Base-by-base conservation (phyloP, 2,797 vertebrate species). In the Crocidura indochinensis region DNA sequence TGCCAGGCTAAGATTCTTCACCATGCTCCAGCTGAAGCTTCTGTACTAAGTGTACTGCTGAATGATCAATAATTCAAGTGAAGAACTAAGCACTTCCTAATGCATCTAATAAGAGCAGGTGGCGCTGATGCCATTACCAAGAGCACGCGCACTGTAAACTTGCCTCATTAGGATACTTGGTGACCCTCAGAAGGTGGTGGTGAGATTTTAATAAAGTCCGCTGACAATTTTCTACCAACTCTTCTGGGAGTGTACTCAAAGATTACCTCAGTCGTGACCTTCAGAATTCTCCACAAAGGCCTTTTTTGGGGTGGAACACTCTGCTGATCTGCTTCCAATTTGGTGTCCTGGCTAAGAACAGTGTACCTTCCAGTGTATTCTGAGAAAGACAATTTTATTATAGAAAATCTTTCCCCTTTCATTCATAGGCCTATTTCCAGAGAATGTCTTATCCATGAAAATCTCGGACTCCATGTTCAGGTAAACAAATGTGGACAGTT, bases 401-500 rank as follows among this genome's bases (percentile, higher is more conserved):
- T 26, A 84, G 82, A 47, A 74, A 79, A 93, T 78, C 71, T 69
- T 86, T 74, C 68, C 2, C 20, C 20, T 12, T 85, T 69, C 47
- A 86, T 47, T 76, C 56, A 81, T 1, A 69, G 27, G 26, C 6
- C 29, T 27, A 90, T 51, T 92, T 85, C 76, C 31, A 77, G 46
- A 76, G 56, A 91, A 49, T 79, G 53, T 84, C 84, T 77, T 47
- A 84, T 94, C 77, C 91, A 86, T 88, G 75, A 79, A 94, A 94
- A 92, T 74, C 12, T 60, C 88, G 79, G 79, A 91, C 88, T 92
- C 86, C 82, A 68, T 17, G 27, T 78, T 56, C 12, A 92, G 83
- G 77, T 84, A 95, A 93, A 94, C 67, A 79, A 91, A 91, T 87
- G 49, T 90, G 71, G 92, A 95, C 90, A 93, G 92, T 79, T 78